Percentiles rank a stretch among this genome's conserved stretches.
Evolutionary conservation across 2,797 vertebrate species (phyloP).

Genomic region (Steatocranus sp.): DNA sequence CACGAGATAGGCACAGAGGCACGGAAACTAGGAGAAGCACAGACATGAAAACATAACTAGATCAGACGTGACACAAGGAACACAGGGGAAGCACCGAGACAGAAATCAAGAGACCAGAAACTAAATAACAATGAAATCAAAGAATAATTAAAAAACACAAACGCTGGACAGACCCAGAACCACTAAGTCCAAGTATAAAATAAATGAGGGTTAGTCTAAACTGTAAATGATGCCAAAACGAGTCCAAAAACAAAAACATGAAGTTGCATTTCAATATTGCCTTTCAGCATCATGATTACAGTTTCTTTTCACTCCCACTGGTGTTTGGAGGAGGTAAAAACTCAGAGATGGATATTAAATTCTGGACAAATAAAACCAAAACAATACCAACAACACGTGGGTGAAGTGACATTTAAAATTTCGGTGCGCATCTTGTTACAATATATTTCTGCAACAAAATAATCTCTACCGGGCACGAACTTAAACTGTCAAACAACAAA

Average conservation of each 20-base stretch:
- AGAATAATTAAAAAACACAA: background rate
- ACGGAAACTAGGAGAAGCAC: fast-evolving
- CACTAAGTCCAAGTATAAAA: background rate
- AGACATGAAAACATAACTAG: background rate
- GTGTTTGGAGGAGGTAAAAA: background rate
- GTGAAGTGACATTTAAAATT: background rate
- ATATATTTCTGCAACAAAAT: background rate
- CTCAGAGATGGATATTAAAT: background rate
- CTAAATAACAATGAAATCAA: background rate
- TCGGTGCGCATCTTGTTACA: background rate
- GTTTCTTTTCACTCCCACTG: background rate
- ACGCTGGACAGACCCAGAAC: background rate
- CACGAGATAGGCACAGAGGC: background rate
- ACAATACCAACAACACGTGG: background rate
- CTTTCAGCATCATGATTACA: background rate
- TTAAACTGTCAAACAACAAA: background rate
- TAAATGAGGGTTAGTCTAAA: fast-evolving
- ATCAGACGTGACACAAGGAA: background rate
- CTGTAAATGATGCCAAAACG: background rate
- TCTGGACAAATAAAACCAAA: background rate
- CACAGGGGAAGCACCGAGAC: background rate
- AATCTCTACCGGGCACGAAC: background rate
- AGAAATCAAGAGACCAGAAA: background rate
- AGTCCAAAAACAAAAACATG: background rate
- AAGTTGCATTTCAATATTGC: background rate